Base-by-base conservation (phyloP, 2,888 invertebrate species). In the Sinohyriopsis cumingii region DNA sequence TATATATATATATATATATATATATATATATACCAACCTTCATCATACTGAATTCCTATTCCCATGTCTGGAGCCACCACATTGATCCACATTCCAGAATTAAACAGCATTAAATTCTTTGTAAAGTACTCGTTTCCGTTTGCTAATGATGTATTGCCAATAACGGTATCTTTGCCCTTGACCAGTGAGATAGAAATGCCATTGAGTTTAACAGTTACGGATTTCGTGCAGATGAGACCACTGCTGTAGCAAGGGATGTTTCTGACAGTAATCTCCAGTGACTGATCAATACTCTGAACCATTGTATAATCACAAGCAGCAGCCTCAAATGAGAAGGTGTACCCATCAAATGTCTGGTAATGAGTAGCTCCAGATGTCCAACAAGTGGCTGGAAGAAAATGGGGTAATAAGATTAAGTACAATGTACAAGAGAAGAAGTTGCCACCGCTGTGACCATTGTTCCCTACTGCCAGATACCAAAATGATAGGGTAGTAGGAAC, bases 301-400 rank as follows among this genome's bases (percentile, higher is more conserved):
- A 82, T 59, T 15, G 95, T 92, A 82, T 97, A 97, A 70, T 95
- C 94, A 87, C 97, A 97, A 71, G 94, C 93, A 0, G 96, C 96
- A 33, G 33, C 33, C 90, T 95, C 95, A 89, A 96, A 96, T 87
- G 96, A 95, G 87, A 93, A 97, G 71, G 93, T 92, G 1, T 92
- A 93, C 0, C 94, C 95, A 90, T 97, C 97, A 88, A 95, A 97
- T 0, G 96, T 95, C 82, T 93, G 93, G 86, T 95, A 94, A 90
- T 97, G 96, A 0, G 96, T 95, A 88, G 96, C 96, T 5, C 97
- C 97, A 94, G 95, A 96, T 0, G 95, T 94, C 53, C 93, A 92
- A 88, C 96, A 97, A n/a, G 76, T 71, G 19, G 77, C 85, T 82
- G 62, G 0, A 77, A 74, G 67, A 54, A 33, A 59, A 33, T 33